Evolutionary conservation across 2,888 invertebrate species (phyloP).

Genomic region (Philonicus albiceps): DNA sequence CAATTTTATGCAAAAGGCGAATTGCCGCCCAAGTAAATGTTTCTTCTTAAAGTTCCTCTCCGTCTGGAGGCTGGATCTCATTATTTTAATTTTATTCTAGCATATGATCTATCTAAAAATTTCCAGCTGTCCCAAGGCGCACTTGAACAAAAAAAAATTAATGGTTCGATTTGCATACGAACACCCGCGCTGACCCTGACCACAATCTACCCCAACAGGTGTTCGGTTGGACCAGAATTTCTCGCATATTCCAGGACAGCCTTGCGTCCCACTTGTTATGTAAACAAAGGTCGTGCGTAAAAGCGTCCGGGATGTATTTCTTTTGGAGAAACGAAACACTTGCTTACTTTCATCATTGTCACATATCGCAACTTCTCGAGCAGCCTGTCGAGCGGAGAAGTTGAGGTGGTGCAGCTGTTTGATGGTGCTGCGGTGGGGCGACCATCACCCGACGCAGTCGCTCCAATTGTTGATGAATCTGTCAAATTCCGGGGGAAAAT

Average conservation of each 20-base stretch:
- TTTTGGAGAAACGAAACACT: neutral
- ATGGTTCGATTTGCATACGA: neutral
- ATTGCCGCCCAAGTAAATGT: too few species aligned
- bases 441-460: neutral
- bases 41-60: too few species aligned
- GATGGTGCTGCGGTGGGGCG: neutral
- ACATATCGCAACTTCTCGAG: constrained; percentile 50
- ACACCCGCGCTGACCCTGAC: neutral
- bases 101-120: too few species aligned
- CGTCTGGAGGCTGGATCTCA: too few species aligned
- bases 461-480: neutral
- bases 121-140: too few species aligned
- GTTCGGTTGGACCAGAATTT: neutral
- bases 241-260: neutral
- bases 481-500: constrained; percentile 41
- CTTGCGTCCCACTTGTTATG: neutral
- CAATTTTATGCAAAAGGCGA: too few species aligned
- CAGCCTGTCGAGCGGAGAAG: constrained; percentile 44
- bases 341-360: constrained; percentile 50
- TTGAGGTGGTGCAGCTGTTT: neutral
- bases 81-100: too few species aligned
- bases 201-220: neutral
- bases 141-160: too few species aligned
- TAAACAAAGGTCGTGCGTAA: neutral
- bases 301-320: neutral